Conservation (phyloP, 2,797 vertebrate species). For the Manis javanica region DNA sequence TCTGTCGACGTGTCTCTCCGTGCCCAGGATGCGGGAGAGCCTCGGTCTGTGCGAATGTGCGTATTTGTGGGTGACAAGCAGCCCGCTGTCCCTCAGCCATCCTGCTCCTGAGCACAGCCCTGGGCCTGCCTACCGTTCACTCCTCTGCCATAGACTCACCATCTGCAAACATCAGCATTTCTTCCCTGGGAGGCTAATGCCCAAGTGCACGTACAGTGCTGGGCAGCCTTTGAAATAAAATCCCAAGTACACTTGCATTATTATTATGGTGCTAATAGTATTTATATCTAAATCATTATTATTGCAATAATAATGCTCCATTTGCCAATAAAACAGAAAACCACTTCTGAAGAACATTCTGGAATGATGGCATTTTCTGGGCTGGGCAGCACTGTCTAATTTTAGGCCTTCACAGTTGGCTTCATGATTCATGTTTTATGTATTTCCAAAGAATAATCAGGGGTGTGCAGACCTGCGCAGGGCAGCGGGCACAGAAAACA, state of each 20-base stretch:
- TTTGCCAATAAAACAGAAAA: slow-evolving; percentile 29
- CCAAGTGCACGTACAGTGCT: accelerated
- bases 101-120: accelerated
- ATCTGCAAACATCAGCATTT: accelerated
- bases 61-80: accelerated
- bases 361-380: not conserved
- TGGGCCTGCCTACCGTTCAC: accelerated
- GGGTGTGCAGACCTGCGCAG: not conserved
- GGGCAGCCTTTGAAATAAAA: not conserved
- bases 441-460: not conserved
- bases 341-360: slow-evolving; percentile 27
- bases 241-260: not conserved
- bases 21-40: accelerated
- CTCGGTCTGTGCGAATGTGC: accelerated
- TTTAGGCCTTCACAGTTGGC: not conserved
- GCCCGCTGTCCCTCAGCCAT: accelerated
- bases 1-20: not conserved
- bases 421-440: not conserved
- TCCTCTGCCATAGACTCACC: not conserved
- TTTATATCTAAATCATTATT: slow-evolving; percentile 60
- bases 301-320: not conserved
- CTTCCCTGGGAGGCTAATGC: not conserved
- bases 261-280: not conserved
- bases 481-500: not conserved
- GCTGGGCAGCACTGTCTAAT: not conserved